Base-by-base conservation (phyloP, 2,113 vertebrate genomes). In the Trematomus loennbergii region DNA sequence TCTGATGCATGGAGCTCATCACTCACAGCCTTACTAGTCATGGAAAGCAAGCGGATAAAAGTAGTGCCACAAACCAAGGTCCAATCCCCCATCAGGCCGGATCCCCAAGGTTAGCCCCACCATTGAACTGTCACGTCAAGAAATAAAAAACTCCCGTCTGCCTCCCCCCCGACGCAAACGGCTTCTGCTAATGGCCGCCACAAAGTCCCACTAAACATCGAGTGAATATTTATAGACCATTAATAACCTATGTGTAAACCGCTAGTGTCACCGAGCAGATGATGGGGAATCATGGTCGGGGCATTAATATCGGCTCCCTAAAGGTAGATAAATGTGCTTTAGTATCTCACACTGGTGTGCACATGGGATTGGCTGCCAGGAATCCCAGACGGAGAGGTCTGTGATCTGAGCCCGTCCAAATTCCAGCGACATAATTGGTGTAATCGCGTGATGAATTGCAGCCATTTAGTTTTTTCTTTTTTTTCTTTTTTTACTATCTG, bases 381-480 rank as follows among this genome's bases (percentile, higher is more conserved):
- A 81, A 73, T 87, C 73, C 71, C 88, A 89, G 83, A 91, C 80
- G 78, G 87, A 88, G 81, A 82, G 86, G 76, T 80, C 75, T 13
- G 72, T 83, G 92, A 92, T 92, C 89, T 79, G 80, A 78, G 79
- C 86, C 78, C 50, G 11, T 94, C 92, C 90, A 88, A 92, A 94
- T 87, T 88, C 79, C 84, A 68, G 72, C 50, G 49, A 88, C 87
- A 84, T 95, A 94, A 94, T 93, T 94, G 93, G 87, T 84, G 83
- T 92, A 94, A 94, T 95, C 62, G 72, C 81, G 90, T 94, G 94
- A 95, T 93, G 90, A 94, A 95, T 94, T 89, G 92, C 87, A 82
- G 89, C 87, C 88, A 94, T 95, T 94, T 93, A 78, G 83, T n/a
- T 71, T 40, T 40, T 40, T 40, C 7, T 87, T 90, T 91, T 88